Evolutionary conservation across 2,113 vertebrate genomes (phyloP), one percentile per base, ranked within the genome.

Genomic region (Orycteropus afer): DNA sequence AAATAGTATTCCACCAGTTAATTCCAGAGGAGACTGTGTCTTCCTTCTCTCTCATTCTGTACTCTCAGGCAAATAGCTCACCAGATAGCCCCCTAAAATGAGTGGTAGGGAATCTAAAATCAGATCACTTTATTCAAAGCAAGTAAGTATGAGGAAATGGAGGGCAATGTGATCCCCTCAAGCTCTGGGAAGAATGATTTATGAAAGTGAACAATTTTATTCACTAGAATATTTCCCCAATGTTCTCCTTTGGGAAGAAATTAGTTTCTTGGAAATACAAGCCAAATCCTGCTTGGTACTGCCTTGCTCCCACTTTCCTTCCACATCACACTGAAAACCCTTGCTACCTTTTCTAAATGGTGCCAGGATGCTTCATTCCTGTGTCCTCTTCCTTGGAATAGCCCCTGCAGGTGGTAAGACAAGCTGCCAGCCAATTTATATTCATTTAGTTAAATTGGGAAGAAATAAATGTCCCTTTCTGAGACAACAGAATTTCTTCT

Each of bases 221-320:
- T 91, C 82, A 82, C 53, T 15, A 47, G 14, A 82, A 47, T 45
- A 79, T 96, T 96, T 96, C 78, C 93, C 93, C 15, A 78, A 34
- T 7, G 32, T 93, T 94, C 61, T 96, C 71, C 34, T 51, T 27
- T 90, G 80, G 94, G 96, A 97, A 29, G 53, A 87, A 96, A 96
- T 95, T 96, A 82, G 37, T 95, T 97, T 97, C 63, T 92, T 95
- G 53, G 91, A 97, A 94, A 97, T 85, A 79, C 2, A 91, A 93
- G 53, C 51, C 86, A 98, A 97, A 95, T 95, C n/a, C 49, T 89
- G 63, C 78, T 85, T 71, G 22, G 27, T 84, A 85, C 14, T 53
- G 9, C 14, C 59, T 37, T 29, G 4, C 3, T 55, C 63, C 29
- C 12, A 8, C 5, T 55, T 86, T 67, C 22, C 5, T 57, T 55